Conservation (phyloP, 1,140 invertebrate genomes). For the Muscidifurax raptorellus region DNA sequence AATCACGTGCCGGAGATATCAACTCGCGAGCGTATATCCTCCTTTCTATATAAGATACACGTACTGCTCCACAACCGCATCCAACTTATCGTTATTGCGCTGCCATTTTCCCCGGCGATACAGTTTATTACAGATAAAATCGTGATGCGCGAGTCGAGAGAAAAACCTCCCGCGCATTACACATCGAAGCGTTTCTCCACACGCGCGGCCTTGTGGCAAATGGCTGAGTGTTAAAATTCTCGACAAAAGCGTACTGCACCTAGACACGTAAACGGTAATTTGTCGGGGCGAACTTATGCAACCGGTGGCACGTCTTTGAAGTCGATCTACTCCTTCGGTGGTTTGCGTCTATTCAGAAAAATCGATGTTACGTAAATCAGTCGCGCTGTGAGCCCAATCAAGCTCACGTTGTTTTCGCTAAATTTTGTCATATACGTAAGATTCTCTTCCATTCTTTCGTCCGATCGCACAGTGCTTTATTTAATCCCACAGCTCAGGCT, state of each 20-base stretch:
- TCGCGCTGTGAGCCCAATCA: not conserved
- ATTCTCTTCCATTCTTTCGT: not conserved
- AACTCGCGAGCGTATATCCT: not conserved
- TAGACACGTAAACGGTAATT: conserved; percentile 29
- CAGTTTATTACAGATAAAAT: conserved; percentile 32
- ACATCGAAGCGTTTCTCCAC: conserved; percentile 1
- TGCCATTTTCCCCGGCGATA: not conserved
- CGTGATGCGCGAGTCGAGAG: not conserved
- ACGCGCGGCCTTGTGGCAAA: not conserved
- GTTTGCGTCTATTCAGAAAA: not conserved
- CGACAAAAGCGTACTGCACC: not conserved
- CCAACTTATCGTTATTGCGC: not conserved
- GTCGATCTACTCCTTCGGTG: not conserved
- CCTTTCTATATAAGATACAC: conserved; percentile 4
- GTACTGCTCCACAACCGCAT: not conserved
- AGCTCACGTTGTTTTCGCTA: not conserved
- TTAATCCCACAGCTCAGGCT: too few species aligned
- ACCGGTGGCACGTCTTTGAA: not conserved
- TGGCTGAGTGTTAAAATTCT: conserved; percentile 15
- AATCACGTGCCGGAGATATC: not conserved
- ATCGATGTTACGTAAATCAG: too few species aligned
- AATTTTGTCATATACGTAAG: not conserved
- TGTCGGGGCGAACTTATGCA: conserved; percentile 10
- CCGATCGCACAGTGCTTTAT: not conserved
- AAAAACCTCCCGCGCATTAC: conserved; percentile 18